Percentiles rank a stretch among this genome's conserved stretches.
These are phyloP conservation scores for Ditula angustiorana DNA, from an alignment of 2,888 invertebrate species.

Conservation along the genomic window DNA sequence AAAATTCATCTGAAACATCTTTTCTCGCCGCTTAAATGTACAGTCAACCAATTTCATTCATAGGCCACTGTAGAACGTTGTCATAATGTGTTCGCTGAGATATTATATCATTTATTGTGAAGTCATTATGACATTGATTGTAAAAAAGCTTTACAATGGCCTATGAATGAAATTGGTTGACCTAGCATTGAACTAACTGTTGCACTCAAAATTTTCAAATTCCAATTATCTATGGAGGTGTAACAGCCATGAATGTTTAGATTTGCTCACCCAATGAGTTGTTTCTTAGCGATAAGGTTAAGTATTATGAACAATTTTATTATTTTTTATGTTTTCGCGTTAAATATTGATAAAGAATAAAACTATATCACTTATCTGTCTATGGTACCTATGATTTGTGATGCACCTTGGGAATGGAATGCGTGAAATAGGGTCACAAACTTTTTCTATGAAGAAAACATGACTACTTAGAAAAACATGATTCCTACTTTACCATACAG, in stretches of 20 bases:
- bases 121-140: too few relatives aligned
- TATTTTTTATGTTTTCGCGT: conserved; percentile 44
- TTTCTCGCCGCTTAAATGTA: too few relatives aligned
- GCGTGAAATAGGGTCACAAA: background rate
- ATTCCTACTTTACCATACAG: background rate
- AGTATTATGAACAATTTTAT: conserved; percentile 58
- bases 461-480: background rate
- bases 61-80: too few relatives aligned
- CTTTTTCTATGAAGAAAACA: background rate
- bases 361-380: conserved; percentile 4
- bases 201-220: too few relatives aligned
- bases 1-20: too few relatives aligned
- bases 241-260: conserved; percentile 31
- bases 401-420: background rate
- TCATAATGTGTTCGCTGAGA: too few relatives aligned
- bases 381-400: conserved; percentile 4
- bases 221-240: conserved; percentile 1
- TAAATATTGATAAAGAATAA: conserved; percentile 18
- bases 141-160: too few relatives aligned
- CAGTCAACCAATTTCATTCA: too few relatives aligned
- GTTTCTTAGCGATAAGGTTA: conserved; percentile 68
- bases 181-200: too few relatives aligned
- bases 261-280: conserved; percentile 57
- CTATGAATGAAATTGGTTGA: too few relatives aligned
- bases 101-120: too few relatives aligned